A percentile compares a stretch with the other conserved stretches of the same genome.
phyloP scores from a whole-genome alignment of 92 coral and sea anemone species.

The Parazoanthus atlanticus region DNA sequence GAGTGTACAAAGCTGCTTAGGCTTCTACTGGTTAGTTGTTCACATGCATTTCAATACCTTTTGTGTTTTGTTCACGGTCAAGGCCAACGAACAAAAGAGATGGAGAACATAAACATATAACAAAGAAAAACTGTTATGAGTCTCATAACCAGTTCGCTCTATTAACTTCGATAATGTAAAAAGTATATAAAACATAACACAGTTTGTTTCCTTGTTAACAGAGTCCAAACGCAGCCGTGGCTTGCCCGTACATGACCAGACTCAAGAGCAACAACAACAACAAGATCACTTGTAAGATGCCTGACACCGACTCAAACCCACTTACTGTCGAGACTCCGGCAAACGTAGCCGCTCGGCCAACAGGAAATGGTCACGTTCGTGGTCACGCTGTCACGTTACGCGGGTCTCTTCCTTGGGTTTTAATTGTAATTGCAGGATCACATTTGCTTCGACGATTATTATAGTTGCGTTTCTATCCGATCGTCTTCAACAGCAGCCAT shows the following conservation, averaged over 20 bases:
- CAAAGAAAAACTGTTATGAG: too few relatives aligned
- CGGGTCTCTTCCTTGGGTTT: not conserved
- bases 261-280: constrained; percentile 51
- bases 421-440: not conserved
- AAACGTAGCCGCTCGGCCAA: not conserved
- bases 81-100: too few relatives aligned
- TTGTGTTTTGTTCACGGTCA: too few relatives aligned
- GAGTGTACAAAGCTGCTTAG: too few relatives aligned
- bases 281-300: constrained; percentile 80
- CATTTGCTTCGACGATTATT: not conserved
- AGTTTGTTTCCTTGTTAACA: not conserved
- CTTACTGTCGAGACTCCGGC: constrained; percentile 16
- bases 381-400: constrained; percentile 31
- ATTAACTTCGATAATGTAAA: too few relatives aligned
- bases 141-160: too few relatives aligned
- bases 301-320: constrained; percentile 57
- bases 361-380: constrained; percentile 6
- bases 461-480: not conserved
- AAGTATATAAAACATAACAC: too few relatives aligned
- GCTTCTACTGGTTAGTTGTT: too few relatives aligned
- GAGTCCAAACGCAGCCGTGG: constrained; percentile 83
- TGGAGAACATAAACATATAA: too few relatives aligned
- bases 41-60: too few relatives aligned
- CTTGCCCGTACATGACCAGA: constrained; percentile 79
- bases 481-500: not conserved